Base-by-base conservation (phyloP, 64 coral and sea anemone species). In the Stylophora pistillata region DNA sequence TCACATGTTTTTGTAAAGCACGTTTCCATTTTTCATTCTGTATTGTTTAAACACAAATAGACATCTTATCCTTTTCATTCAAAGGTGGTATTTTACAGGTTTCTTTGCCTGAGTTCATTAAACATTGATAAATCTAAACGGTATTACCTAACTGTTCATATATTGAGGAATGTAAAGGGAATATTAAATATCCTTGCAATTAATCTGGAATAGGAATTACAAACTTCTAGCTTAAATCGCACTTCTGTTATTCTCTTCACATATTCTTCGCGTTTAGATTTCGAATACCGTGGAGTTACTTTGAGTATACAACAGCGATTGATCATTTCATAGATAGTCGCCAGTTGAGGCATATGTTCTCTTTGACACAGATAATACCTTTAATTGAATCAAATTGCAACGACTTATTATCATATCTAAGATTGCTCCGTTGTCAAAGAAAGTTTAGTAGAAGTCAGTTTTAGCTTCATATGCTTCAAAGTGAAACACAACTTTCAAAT, bases 1-100 rank as follows among this genome's bases (percentile, higher is more conserved):
- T 84, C 62, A 70, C 61, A 70, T 84, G 80, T 37, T 61, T 84
- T 84, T 84, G 80, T 84, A 31, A 84, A 64, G 56, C 33, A 47
- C 30, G 54, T 84, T 84, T 84, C 80, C 33, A 84, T 70, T 84
- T 84, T 68, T 21, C 34, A 20, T 33, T 31, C 37, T 0, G 15
- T 18, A 82, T 84, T 84, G 80, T 84, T 84, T 70, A 69, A n/a
- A 14, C 60, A 15, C 11, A 18, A 4, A 54, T 69, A 64, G 21
- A 3, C 58, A 63, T 81, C 63, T 81, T 81, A 13, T 81, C 78
- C 58, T 64, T 84, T 70, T 37, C 52, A 27, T 84, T 84, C 58
- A 68, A 84, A 15, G 61, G 17, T 31, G 23, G 78, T n/a, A 78
- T 78, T 69, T 25, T 69, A 84, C 80, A 84, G 61, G 80, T 84